Evolutionary conservation across 2,797 vertebrate genomes (phyloP).

Genomic region (Acomys russatus): DNA sequence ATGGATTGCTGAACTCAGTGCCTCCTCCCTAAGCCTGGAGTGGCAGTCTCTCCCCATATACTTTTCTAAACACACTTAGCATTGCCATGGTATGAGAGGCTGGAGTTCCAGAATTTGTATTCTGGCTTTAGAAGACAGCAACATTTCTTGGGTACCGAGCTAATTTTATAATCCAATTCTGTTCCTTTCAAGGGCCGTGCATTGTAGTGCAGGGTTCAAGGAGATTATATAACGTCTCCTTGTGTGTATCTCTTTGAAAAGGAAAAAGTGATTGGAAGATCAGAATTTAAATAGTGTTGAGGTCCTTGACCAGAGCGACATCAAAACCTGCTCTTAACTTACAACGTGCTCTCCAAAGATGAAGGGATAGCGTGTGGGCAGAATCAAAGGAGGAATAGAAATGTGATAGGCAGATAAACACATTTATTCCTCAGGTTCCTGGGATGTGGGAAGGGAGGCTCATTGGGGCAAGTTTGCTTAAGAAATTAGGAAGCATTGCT

Average conservation of each 20-base stretch:
- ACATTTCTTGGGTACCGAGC: background rate
- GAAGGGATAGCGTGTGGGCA: background rate
- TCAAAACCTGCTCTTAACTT: slow-evolving; percentile 28
- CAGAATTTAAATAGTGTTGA: background rate
- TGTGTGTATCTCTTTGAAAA: background rate
- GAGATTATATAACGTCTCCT: background rate
- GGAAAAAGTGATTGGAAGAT: background rate
- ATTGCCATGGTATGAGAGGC: background rate
- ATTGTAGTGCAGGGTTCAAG: background rate
- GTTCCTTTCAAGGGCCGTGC: background rate
- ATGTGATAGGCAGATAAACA: background rate
- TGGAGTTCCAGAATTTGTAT: background rate
- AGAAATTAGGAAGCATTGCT: slow-evolving; percentile 42
- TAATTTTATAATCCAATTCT: background rate
- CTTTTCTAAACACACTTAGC: background rate
- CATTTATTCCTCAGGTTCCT: background rate
- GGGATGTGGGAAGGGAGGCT: background rate
- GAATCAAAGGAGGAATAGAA: background rate
- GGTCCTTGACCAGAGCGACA: background rate
- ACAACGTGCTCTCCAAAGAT: background rate
- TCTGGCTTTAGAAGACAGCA: slow-evolving; percentile 44
- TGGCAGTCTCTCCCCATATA: background rate
- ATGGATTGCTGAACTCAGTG: background rate
- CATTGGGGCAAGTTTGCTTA: background rate
- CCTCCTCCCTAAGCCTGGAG: background rate